Evolutionary conservation across 2,113 vertebrate species (phyloP), one percentile per base, ranked within the genome.

Genomic region (Pseudopipra pipra): DNA sequence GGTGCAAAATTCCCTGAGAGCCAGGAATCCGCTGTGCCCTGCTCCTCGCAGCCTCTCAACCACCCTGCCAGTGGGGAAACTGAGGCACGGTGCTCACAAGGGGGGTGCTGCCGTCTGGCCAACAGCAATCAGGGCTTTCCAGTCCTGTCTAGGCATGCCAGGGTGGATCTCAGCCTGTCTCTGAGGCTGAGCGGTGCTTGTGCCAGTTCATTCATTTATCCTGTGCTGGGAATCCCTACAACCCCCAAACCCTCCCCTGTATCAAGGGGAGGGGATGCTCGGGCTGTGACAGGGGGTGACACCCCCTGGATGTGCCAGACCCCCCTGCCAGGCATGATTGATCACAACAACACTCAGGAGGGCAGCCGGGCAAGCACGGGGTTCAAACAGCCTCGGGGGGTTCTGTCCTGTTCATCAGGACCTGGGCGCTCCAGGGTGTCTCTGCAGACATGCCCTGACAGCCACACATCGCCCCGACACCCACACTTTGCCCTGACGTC

Each of bases 211-310:
- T 46, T 55, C 14, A 39, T 67, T 75, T 43, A 25, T 49, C 47
- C 30, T 5, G 2, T 21, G 11, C 18, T 7, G 27, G 49, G 55
- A 81, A 30, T 13, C 13, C 46, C 1, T 0, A 12, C 13, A n/a
- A 22, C 3, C 14, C 66, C 55, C 44, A 56, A 13, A 44, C 11
- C 46, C 83, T 44, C 25, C 33, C 28, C 49, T 6, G 2, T 8
- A 18, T 11, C 11, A 12, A 9, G 16, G 61, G 21, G 8, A 63
- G 30, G 31, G 47, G 59, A 16, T 25, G 52, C 39, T 83, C 3
- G 0, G n/a, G 28, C 27, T 27, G 90, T 41, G 31, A 44, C 37
- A 37, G 49, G 3, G 15, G 23, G 33, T 23, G 66, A 18, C 74
- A 56, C 37, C 14, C 5, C 27, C 1, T 0, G 30, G 37, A 72